phyloP scores from a whole-genome alignment of 53 echinoderm and acorn worm species.

The Antedon mediterranea region DNA sequence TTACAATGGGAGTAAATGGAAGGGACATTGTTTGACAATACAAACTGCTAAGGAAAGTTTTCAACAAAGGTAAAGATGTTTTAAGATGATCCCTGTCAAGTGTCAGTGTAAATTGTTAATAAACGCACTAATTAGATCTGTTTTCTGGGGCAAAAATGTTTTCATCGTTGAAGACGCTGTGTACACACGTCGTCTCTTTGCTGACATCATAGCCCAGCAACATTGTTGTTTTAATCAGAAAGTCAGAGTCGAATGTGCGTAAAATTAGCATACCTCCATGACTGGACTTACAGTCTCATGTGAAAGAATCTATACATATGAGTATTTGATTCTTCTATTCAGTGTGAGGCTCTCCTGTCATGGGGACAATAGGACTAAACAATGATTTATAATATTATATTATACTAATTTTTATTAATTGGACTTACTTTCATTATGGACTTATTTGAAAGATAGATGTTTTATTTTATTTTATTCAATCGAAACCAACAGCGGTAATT shows the following conservation, averaged over 20 bases:
- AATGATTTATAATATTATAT: too few species aligned
- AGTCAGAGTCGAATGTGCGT: not conserved
- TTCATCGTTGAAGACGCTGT: not conserved
- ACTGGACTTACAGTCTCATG: not conserved
- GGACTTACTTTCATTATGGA: too few species aligned
- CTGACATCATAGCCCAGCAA: not conserved
- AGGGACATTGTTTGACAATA: constrained; percentile 48
- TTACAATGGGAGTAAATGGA: constrained; percentile 78
- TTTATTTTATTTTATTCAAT: too few species aligned
- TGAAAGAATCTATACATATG: not conserved
- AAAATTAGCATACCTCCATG: not conserved
- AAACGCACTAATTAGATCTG: not conserved
- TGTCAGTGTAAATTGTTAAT: too few species aligned
- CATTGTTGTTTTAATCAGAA: not conserved
- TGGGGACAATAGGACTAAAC: not conserved
- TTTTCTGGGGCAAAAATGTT: not conserved
- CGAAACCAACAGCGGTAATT: too few species aligned
- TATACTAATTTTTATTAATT: too few species aligned
- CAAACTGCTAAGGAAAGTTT: constrained; percentile 68
- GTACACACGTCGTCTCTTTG: not conserved
- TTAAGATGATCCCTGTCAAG: too few species aligned
- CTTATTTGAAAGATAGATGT: too few species aligned
- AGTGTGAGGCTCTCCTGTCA: not conserved
- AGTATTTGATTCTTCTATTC: not conserved
- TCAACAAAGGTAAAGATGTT: constrained; percentile 39